Evolutionary conservation across 2,797 vertebrate genomes (phyloP), one percentile per base, ranked within the genome.

Genomic region (Sebastes glaucus): DNA sequence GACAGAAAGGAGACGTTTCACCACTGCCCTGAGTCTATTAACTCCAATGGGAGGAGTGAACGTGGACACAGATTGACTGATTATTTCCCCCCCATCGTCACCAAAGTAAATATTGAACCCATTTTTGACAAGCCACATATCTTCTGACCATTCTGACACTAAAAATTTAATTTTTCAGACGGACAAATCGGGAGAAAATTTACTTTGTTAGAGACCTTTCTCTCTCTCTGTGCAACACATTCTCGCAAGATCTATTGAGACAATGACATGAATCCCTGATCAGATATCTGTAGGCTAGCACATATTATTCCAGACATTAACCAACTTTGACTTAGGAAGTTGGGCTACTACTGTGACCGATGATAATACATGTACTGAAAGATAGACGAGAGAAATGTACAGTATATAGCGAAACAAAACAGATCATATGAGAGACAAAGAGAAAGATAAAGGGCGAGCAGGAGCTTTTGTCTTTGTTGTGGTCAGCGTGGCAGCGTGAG

Each of bases 401-500:
- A 42, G 49, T 52, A 52, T 49, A 20, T 52, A 52, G 38, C 4
- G 3, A 78, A 46, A 78, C 38, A 64, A 66, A 80, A 81, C 28
- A 46, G 74, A 73, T 71, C 20, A 52, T 28, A 35, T 62, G 63
- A 74, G 52, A 64, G 46, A 78, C 59, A 74, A 32, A 70, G 30
- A 62, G 38, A 42, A 52, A 77, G 77, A 85, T 70, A 49, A 72
- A 86, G 79, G 35, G 57, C 6, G 30, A 76, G 65, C 66, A 6
- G 60, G 66, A 16, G 66, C 16, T n/a, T 38, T 56, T 2, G 38
- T 84, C 80, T 92, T 88, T 90, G 89, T 90, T 90, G 89, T 82
- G 81, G 82, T 80, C 80, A 81, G 70, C 10, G 32, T 33, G 57
- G 78, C 75, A 66, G 82, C 16, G 74, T 62, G 77, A 69, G 78